Conservation (phyloP, 2,888 invertebrate genomes). For the Spialia ferax region DNA sequence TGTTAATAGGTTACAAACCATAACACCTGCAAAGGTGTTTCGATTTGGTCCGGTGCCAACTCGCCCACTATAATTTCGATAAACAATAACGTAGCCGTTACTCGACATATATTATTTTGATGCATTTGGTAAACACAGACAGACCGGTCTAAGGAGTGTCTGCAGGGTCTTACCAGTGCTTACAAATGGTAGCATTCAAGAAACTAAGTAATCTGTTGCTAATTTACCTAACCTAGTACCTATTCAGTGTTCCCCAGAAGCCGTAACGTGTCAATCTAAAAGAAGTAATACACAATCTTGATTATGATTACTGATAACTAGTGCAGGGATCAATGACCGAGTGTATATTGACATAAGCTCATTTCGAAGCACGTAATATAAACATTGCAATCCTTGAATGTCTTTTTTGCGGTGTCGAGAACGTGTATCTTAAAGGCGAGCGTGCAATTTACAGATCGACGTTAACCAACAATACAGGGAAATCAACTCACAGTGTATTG, state of each 20-base stretch:
- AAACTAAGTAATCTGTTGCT: background rate
- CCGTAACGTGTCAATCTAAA: slow-evolving; percentile 19
- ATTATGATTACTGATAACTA: slow-evolving; percentile 26
- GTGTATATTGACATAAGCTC: slow-evolving; percentile 43
- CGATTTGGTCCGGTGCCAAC: slow-evolving; percentile 65
- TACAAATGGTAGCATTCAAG: background rate
- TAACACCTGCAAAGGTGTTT: slow-evolving; percentile 72
- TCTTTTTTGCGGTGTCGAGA: slow-evolving; percentile 14
- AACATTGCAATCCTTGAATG: slow-evolving; percentile 40
- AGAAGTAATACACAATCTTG: slow-evolving; percentile 17
- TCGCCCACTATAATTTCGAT: slow-evolving; percentile 66
- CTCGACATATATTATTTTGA: slow-evolving; percentile 59
- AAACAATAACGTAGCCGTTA: slow-evolving; percentile 74
- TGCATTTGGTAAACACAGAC: slow-evolving; percentile 57
- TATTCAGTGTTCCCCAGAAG: no score
- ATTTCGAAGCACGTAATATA: slow-evolving; percentile 39
- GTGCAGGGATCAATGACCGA: slow-evolving; percentile 54
- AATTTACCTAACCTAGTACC: background rate
- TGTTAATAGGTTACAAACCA: slow-evolving; percentile 54
- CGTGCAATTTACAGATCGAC: slow-evolving; percentile 49
- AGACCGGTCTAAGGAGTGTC: slow-evolving; percentile 43
- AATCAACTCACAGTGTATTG: slow-evolving; percentile 54
- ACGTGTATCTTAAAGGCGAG: slow-evolving; percentile 42
- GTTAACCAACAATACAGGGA: slow-evolving; percentile 49
- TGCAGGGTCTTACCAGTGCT: background rate